These are phyloP conservation scores for Porites rus DNA, from an alignment of 92 coral and sea anemone species.

Conservation along the genomic window DNA sequence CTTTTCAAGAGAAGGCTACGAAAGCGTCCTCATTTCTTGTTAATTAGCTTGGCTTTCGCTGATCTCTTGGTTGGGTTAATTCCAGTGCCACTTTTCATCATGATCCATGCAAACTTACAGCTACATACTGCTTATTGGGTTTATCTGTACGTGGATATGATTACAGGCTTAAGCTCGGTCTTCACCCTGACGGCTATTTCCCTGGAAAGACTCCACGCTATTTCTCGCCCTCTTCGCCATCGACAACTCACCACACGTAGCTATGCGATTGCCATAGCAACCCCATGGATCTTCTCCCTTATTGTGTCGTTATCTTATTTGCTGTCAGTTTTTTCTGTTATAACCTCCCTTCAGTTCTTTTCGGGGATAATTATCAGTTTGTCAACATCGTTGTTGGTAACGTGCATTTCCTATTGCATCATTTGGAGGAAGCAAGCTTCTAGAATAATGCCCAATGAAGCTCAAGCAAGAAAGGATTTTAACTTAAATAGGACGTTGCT, in stretches of 20 bases:
- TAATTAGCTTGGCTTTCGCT: constrained; percentile 58
- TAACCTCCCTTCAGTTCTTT: not conserved
- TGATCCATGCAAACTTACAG: not conserved
- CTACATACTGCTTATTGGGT: no score
- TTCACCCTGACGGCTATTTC: constrained; percentile 47
- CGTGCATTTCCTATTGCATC: not conserved
- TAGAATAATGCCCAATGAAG: not conserved
- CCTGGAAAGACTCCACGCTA: constrained; percentile 58
- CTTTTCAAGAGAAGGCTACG: no score
- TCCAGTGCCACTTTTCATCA: constrained; percentile 40
- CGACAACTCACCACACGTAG: constrained; percentile 1
- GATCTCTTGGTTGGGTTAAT: constrained; percentile 58
- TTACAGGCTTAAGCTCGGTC: constrained; percentile 62
- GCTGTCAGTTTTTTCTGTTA: no score
- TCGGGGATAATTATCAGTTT: not conserved
- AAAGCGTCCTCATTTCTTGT: no score
- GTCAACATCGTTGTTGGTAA: constrained; percentile 6
- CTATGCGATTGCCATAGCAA: constrained; percentile 28
- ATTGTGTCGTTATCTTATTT: no score
- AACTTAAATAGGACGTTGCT: not conserved
- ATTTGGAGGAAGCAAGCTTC: constrained; percentile 10
- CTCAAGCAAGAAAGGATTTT: not conserved
- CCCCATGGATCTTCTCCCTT: constrained; percentile 49
- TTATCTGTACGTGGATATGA: constrained; percentile 17
- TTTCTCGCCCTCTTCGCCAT: constrained; percentile 63